Evolutionary conservation across 2,797 vertebrate species (phyloP).

Genomic region (Karalla daura): DNA sequence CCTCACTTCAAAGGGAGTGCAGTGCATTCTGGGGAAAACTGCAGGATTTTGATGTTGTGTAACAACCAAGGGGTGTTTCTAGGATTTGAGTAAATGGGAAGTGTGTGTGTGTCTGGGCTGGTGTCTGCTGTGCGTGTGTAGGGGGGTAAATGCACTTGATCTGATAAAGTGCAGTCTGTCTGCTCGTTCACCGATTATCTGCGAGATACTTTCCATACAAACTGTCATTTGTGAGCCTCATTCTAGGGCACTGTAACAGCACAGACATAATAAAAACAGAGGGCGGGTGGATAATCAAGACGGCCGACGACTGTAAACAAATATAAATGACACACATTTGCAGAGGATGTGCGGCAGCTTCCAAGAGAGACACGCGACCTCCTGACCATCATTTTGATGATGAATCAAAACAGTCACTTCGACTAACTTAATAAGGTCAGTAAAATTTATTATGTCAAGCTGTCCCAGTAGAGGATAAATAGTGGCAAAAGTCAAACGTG

Average conservation of each 20-base stretch:
- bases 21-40: constrained; percentile 55
- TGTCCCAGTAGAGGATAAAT: too few relatives aligned
- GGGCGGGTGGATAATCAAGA: background rate
- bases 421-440: too few relatives aligned
- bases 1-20: constrained; percentile 56
- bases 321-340: background rate
- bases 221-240: background rate
- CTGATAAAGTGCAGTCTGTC: constrained; percentile 61
- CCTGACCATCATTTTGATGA: background rate
- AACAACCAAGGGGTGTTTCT: constrained; percentile 58
- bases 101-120: background rate
- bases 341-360: background rate
- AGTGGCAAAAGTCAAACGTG: too few relatives aligned
- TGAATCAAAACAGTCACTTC: too few relatives aligned
- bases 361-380: too few relatives aligned
- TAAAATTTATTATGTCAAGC: too few relatives aligned
- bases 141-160: constrained; percentile 54
- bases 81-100: constrained; percentile 52
- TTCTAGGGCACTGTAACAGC: background rate
- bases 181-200: constrained; percentile 44
- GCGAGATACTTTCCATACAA: constrained; percentile 33
- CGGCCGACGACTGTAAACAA: background rate
- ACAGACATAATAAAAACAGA: background rate
- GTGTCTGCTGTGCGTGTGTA: background rate
- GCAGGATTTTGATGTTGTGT: constrained; percentile 70